Base-by-base conservation (phyloP, 2,888 invertebrate species). In the Callimorpha dominula region DNA sequence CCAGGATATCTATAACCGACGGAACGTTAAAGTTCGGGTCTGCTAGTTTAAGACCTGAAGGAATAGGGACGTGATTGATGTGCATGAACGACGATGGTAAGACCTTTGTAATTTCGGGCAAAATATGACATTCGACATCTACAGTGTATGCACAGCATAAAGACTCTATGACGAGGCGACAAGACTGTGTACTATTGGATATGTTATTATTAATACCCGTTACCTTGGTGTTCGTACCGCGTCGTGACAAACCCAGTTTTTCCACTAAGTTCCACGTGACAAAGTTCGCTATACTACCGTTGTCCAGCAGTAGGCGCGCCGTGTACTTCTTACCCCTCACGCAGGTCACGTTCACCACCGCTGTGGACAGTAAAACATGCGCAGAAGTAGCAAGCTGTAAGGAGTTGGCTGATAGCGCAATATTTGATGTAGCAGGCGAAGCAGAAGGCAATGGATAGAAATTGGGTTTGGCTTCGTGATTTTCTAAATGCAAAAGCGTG, bases 1-100 rank as follows among this genome's bases (percentile, higher is more conserved):
- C 66, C 43, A 81, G 64, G 12, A 84, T 74, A 60, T 83, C 81
- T 42, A 82, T 71, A 40, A 40, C 65, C 31, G 78, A 76, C 63
- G 81, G 78, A 68, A 72, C 71, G 68, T 81, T 75, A 69, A 78
- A 82, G 15, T 65, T 15, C 6, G 81, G 81, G 70, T 84, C 82
- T 42, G 82, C 80, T 68, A 82, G 66, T 12, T 42, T 60, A 17
- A 81, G 31, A 20, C 65, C 68, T n/a, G 49, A 17, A 54, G 65
- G 72, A 54, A 68, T 17, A 54, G 60, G 72, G 42, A 72, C 31
- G n/a, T 68, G 12, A 5, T 52, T n/a, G 4, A 64, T 60, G 14
- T 78, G 64, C 7, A 81, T 65, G 15, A 70, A 70, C 5, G 73
- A 65, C 42, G 78, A 72, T 42, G 80, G 78, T n/a, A 81, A 40